These are phyloP conservation scores for Holacanthella duospinosa DNA, from an alignment of 2,888 invertebrate genomes.

Conservation along the genomic window DNA sequence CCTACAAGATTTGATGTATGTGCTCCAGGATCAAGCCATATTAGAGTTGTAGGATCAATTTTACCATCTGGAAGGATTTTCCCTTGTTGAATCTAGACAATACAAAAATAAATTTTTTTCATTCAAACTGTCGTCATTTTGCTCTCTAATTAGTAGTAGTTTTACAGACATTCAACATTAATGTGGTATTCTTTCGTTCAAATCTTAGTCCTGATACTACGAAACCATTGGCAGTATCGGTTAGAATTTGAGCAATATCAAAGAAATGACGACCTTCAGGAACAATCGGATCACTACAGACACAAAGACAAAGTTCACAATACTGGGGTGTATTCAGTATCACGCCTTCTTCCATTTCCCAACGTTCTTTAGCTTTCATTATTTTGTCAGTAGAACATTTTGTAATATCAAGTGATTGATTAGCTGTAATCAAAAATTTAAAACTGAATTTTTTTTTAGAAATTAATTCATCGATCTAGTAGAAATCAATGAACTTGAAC, in stretches of 20 bases:
- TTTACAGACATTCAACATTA: slow-evolving; percentile 12
- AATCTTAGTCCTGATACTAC: slow-evolving; percentile 13
- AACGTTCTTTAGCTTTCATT: slow-evolving; percentile 7
- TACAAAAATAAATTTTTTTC: not conserved
- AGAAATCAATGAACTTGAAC: too few species aligned
- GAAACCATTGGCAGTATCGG: not conserved
- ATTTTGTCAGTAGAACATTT: not conserved
- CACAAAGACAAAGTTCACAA: slow-evolving; percentile 20
- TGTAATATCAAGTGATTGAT: not conserved
- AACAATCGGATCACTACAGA: slow-evolving; percentile 16
- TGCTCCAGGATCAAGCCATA: slow-evolving; percentile 8
- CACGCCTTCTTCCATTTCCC: slow-evolving; percentile 20
- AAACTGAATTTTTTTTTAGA: not conserved
- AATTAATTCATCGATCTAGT: too few species aligned
- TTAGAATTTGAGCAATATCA: not conserved
- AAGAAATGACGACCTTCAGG: slow-evolving; percentile 9
- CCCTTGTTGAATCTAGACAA: slow-evolving; percentile 14
- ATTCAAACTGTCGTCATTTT: too few species aligned
- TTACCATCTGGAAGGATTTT: slow-evolving; percentile 11
- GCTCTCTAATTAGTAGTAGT: too few species aligned
- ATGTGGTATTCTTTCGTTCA: slow-evolving; percentile 11
- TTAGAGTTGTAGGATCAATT: slow-evolving; percentile 6
- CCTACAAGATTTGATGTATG: not conserved
- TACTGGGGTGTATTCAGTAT: slow-evolving; percentile 20
- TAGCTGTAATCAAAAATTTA: not conserved